Percentiles rank a stretch among this genome's conserved stretches.
Evolutionary conservation across 2,113 vertebrate species (phyloP).

Genomic region (Cervus canadensis): DNA sequence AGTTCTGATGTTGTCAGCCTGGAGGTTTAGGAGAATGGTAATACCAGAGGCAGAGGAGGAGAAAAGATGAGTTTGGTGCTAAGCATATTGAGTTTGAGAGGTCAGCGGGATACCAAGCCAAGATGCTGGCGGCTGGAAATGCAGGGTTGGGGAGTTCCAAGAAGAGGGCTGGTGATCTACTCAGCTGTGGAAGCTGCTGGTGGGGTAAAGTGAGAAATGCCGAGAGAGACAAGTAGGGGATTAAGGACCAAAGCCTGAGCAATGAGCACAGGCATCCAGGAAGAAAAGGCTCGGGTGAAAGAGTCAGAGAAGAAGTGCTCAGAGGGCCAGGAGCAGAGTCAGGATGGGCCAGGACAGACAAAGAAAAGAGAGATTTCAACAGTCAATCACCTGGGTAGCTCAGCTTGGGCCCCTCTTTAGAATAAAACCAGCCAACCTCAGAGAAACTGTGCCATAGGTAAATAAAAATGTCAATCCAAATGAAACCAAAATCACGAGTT

Average conservation of each 20-base stretch:
- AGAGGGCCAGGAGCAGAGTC: not conserved
- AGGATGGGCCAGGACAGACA: not conserved
- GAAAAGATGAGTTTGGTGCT: not conserved
- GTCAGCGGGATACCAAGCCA: not conserved
- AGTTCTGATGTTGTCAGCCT: not conserved
- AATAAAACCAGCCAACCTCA: not conserved
- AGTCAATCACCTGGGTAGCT: not conserved
- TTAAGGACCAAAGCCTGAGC: not conserved
- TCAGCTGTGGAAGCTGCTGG: not conserved
- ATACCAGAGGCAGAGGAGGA: not conserved
- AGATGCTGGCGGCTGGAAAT: not conserved
- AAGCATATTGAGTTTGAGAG: not conserved
- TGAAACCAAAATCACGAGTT: not conserved
- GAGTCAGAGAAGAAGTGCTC: not conserved
- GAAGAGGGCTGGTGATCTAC: not conserved
- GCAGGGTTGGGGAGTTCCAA: not conserved
- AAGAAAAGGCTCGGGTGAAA: not conserved
- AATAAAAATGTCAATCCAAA: conserved; percentile 29
- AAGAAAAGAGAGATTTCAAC: not conserved
- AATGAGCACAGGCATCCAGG: not conserved
- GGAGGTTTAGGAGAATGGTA: not conserved
- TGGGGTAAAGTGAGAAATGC: not conserved
- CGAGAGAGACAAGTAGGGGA: not conserved
- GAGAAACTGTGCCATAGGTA: not conserved
- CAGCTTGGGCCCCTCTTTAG: not conserved